Evolutionary conservation across 2,797 vertebrate genomes (phyloP), one percentile per base, ranked within the genome.

Genomic region (Lerista edwardsae): DNA sequence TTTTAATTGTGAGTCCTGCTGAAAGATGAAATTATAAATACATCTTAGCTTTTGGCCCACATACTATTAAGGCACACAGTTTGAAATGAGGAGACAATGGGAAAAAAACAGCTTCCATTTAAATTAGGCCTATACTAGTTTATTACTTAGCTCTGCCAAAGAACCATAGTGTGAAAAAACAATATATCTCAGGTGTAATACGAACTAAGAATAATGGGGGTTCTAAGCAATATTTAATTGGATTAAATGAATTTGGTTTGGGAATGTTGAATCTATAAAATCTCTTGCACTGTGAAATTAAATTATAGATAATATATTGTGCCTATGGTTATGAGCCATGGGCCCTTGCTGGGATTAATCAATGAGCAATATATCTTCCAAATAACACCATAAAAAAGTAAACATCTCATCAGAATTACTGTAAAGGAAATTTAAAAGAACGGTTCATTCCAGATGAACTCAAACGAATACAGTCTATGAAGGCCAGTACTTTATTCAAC

Each of bases 11-110:
- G 36, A 89, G 67, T 31, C 1, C 79, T 79, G 44, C 2, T 89
- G 81, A 92, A 93, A 90, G 47, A 91, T 74, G 69, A 90, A 86
- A 88, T 89, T 68, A 86, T 84, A 90, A 72, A 44, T 21, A 82
- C 17, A 41, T 69, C 2, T 61, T 36, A 84, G 75, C 65, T 79
- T 83, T 88, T 90, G n/a, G 25, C 90, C 89, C 85, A 86, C 75
- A 89, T 84, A 90, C 34, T 19, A 93, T 87, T 91, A 89, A 79
- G 1, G 0, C 6, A 84, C 3, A 59, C 31, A 75, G 21, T 84
- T 76, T 74, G 84, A 91, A 91, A 94, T 69, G 47, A 84, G 36
- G 19, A 84, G 44, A 65, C 39, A 88, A 85, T 90, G 75, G 41
- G 59, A 25, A 25, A 65, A 89, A 89, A 91, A 79, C 0, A 12